Evolutionary conservation across 2,797 vertebrate species (phyloP).

Genomic region (Clarias pachynema): DNA sequence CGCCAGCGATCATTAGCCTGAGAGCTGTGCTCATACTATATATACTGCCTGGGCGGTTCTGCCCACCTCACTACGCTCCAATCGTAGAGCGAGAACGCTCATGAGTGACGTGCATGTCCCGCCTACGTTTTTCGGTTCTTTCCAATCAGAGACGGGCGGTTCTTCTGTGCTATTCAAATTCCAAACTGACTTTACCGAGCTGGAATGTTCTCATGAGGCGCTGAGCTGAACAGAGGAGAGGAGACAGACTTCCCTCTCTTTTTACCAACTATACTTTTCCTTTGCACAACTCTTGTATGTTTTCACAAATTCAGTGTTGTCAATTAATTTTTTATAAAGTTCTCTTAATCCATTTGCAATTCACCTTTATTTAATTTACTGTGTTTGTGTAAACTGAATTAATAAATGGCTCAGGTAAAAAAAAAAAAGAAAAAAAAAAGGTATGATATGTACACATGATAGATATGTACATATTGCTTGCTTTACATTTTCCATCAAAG

Average conservation of each 20-base stretch:
- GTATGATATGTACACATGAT: neutral
- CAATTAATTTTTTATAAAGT: neutral
- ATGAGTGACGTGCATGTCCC: constrained; percentile 64
- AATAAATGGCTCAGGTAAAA: neutral
- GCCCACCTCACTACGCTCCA: constrained; percentile 66
- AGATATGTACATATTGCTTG: too few relatives aligned
- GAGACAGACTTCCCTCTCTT: constrained; percentile 19
- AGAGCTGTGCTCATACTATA: constrained; percentile 67
- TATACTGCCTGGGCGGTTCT: constrained; percentile 68
- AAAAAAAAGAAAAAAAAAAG: too few relatives aligned
- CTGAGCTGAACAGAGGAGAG: constrained; percentile 50
- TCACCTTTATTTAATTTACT: neutral
- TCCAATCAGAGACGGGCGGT: constrained; percentile 83
- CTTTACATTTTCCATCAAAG: neutral
- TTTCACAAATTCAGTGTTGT: neutral
- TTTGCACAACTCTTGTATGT: neutral
- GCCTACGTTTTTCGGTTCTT: constrained; percentile 49
- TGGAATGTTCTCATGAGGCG: constrained; percentile 73
- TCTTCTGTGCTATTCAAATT: constrained; percentile 84
- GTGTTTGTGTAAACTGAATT: neutral
- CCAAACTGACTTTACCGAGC: constrained; percentile 72
- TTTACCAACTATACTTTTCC: neutral
- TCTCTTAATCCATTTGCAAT: neutral
- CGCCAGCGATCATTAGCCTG: constrained; percentile 77
- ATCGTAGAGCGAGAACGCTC: constrained; percentile 40